Base-by-base conservation (phyloP, 1,140 invertebrate species). In the Cotesia vestalis region DNA sequence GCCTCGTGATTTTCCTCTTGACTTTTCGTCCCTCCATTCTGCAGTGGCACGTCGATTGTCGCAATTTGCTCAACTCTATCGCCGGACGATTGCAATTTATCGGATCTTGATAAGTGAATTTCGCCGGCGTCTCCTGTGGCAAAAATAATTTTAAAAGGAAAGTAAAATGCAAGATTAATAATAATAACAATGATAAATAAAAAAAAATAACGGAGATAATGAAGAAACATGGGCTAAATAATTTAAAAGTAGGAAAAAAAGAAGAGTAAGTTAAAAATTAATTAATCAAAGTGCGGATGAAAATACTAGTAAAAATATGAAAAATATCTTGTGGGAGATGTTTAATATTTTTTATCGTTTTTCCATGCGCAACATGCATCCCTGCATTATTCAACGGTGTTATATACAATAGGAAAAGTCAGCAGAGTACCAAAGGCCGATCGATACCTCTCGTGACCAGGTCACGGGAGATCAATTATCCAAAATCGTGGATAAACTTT, bases 21-120 rank as follows among this genome's bases (percentile, higher is more conserved):
- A 55, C 83, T 82, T 75, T 87, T 87, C 0, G 86, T 85, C 3
- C 85, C 85, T 35, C 86, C 86, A 55, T 87, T 87, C 77, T 87
- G 86, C 17, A 87, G 53, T 9, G 85, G 85, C 20, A 86, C 83
- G 59, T 86, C 86, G 76, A 84, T 85, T 53, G 84, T 85, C 63
- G 83, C 84, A 76, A 86, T 83, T 78, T 85, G 86, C 62, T 87
- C 86, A 38, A 78, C 80, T 59, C 82, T 80, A 67, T 86, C 85
- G 14, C 78, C 81, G n/a, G 83, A 63, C 66, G 84, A 78, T 81
- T 85, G 86, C 71, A 86, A 79, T 81, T 86, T 87, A 79, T 86
- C 84, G 36, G 81, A 75, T 80, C 81, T 79, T 73, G 85, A 80
- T 83, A 87, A 83, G 73, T 83, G 82, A 78, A 86, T 85, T 73